Percentiles rank a stretch among this genome's conserved stretches.
Evolutionary conservation across 2,888 invertebrate species (phyloP).

Genomic region (Byasa hedistus): DNA sequence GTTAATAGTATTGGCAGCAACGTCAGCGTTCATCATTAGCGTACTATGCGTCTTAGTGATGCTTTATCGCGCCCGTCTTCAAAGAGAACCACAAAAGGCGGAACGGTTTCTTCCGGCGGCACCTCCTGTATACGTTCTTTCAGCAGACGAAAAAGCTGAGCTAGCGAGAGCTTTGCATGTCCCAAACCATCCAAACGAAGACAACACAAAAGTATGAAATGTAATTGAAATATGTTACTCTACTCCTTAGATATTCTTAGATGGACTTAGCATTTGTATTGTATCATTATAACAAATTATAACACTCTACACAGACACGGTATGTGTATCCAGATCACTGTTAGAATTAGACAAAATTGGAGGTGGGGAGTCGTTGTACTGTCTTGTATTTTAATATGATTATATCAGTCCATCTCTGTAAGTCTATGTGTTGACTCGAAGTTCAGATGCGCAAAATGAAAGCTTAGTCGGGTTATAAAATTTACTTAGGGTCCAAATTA

Average conservation of each 20-base stretch:
- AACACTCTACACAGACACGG: too few relatives aligned
- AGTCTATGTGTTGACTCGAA: background rate
- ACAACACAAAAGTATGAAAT: conserved; percentile 54
- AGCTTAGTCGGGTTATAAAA: conserved; percentile 39
- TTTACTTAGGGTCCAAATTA: conserved; percentile 62
- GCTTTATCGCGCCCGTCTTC: conserved; percentile 83
- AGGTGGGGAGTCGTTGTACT: too few relatives aligned
- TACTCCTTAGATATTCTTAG: conserved; percentile 8
- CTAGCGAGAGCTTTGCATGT: conserved; percentile 66
- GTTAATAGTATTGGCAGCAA: conserved; percentile 87
- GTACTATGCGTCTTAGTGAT: conserved; percentile 87
- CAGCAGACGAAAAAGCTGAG: conserved; percentile 82
- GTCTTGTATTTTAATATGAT: too few relatives aligned
- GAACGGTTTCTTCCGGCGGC: conserved; percentile 82
- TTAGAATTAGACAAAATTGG: too few relatives aligned
- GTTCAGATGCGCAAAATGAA: conserved; percentile 32
- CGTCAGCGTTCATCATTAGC: conserved; percentile 89
- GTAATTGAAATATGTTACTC: conserved; percentile 34
- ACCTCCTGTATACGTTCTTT: conserved; percentile 84
- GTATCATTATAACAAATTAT: too few relatives aligned
- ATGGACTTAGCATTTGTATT: background rate
- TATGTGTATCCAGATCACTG: too few relatives aligned
- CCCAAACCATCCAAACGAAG: conserved; percentile 50
- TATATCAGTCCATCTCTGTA: too few relatives aligned
- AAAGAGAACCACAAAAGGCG: conserved; percentile 74